These are phyloP conservation scores for Mallotus villosus DNA, from an alignment of 2,797 vertebrate species.

Conservation along the genomic window DNA sequence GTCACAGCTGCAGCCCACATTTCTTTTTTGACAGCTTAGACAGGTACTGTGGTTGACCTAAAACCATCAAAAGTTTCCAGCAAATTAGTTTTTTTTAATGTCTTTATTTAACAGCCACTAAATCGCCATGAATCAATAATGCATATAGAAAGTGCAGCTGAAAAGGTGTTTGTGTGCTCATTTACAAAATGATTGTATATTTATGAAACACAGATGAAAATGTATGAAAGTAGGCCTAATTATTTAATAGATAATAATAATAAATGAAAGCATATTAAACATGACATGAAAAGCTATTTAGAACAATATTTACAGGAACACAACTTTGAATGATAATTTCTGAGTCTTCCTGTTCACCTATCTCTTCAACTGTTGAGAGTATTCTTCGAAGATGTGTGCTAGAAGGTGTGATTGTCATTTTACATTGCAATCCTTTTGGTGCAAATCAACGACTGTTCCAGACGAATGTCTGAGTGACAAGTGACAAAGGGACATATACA, in stretches of 20 bases:
- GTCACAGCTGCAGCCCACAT: constrained; percentile 29
- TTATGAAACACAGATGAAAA: background rate
- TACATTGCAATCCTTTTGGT: no score
- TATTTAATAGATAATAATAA: no score
- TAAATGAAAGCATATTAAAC: no score
- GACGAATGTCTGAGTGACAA: no score
- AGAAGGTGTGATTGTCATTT: no score
- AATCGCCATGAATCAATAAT: no score
- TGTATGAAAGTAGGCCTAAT: no score
- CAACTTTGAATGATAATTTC: background rate
- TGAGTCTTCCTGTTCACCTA: background rate
- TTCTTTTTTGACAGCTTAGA: constrained; percentile 48
- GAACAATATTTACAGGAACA: background rate
- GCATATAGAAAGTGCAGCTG: no score
- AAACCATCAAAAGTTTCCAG: background rate
- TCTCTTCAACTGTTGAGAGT: background rate
- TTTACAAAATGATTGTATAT: background rate
- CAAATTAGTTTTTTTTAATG: background rate
- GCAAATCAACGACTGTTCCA: no score
- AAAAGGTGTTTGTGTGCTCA: background rate
- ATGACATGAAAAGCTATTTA: background rate
- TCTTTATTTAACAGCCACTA: no score
- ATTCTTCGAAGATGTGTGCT: no score
- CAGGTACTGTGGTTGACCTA: constrained; percentile 23
- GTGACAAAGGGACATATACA: no score